These are phyloP conservation scores for Hemiprocne comata DNA, from an alignment of 2,113 vertebrate species.

Conservation along the genomic window DNA sequence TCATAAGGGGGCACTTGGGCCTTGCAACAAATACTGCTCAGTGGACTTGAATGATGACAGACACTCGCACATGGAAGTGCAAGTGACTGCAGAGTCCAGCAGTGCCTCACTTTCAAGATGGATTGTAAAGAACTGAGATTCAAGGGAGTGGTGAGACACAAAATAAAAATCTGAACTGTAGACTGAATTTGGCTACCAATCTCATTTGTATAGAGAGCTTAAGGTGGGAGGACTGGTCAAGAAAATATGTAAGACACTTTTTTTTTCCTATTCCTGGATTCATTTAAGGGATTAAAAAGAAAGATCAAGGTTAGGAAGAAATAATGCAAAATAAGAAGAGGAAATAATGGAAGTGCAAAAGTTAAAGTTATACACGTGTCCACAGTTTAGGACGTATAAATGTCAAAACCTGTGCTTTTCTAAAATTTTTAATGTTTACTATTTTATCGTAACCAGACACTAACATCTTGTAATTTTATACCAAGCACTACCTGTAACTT, in stretches of 20 bases:
- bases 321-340: neutral
- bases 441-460: neutral
- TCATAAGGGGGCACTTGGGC: no score
- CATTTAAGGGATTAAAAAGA: neutral
- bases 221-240: neutral
- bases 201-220: neutral
- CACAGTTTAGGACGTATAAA: neutral
- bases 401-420: neutral
- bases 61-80: rapidly evolving
- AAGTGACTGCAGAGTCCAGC: neutral
- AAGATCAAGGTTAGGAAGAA: neutral
- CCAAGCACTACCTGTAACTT: neutral
- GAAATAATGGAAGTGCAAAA: neutral
- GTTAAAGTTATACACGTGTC: neutral
- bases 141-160: neutral
- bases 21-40: neutral
- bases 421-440: neutral
- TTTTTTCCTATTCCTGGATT: neutral
- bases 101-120: rapidly evolving
- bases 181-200: neutral
- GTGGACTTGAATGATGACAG: neutral
- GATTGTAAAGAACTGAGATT: neutral
- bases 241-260: neutral
- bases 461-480: neutral
- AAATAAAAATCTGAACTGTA: neutral